Evolutionary conservation across 2,113 vertebrate genomes (phyloP).

Genomic region (Chelonoidis abingdonii): DNA sequence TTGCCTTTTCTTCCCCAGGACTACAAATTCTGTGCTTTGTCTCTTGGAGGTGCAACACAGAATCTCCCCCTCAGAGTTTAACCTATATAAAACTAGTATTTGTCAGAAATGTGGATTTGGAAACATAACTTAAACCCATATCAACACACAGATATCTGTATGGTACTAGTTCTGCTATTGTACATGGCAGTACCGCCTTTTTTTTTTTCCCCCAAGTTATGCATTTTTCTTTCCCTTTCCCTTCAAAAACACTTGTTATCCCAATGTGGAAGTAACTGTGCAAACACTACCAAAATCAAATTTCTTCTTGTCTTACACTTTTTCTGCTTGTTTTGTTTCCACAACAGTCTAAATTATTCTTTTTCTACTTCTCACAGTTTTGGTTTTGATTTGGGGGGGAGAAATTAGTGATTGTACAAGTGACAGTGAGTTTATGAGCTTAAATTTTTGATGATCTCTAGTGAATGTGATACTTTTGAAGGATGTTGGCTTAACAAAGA

Average conservation of each 20-base stretch:
- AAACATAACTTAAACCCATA: neutral
- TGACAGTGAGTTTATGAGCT: neutral
- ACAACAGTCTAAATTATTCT: neutral
- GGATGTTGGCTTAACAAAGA: neutral
- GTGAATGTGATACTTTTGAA: neutral
- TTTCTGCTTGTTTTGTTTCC: neutral
- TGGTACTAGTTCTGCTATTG: neutral
- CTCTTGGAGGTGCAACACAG: neutral
- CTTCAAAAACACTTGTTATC: neutral
- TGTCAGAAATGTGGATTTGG: neutral
- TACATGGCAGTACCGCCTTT: neutral
- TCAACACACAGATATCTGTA: neutral
- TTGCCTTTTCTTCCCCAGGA: neutral
- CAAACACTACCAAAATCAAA: neutral
- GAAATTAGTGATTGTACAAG: neutral
- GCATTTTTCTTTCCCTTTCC: too few species aligned
- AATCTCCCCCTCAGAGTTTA: neutral
- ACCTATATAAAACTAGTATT: neutral
- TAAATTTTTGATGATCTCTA: neutral
- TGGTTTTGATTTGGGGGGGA: neutral
- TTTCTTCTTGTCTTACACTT: neutral
- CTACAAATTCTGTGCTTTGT: neutral
- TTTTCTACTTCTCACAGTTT: neutral
- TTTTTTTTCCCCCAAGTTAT: neutral
- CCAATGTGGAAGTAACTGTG: neutral